Evolutionary conservation across 2,888 invertebrate genomes (phyloP).

Genomic region (Cremastobaeus sp.): DNA sequence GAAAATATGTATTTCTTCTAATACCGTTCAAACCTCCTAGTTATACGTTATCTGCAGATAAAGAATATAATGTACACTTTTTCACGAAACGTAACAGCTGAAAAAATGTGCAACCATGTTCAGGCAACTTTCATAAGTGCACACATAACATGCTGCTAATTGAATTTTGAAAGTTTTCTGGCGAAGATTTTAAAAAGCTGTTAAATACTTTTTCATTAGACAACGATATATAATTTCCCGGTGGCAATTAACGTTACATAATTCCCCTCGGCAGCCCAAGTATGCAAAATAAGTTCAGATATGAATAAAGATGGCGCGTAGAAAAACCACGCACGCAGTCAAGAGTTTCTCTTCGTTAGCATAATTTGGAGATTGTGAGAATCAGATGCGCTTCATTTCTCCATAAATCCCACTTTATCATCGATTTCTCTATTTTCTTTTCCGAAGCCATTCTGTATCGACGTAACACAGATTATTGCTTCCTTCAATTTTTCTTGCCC

Average conservation of each 20-base stretch:
- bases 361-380: constrained; percentile 71
- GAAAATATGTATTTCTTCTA: no score
- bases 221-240: constrained; percentile 5
- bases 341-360: constrained; percentile 73
- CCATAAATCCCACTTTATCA: no score
- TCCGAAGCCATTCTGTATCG: constrained; percentile 34
- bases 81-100: no score
- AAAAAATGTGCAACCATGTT: no score
- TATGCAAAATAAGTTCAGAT: constrained; percentile 27
- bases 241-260: constrained; percentile 2
- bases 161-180: no score
- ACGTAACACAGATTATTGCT: constrained; percentile 52
- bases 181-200: no score
- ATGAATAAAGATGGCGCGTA: constrained; percentile 38
- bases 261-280: constrained; percentile 14
- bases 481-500: constrained; percentile 7
- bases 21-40: no score
- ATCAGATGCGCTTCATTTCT: constrained; percentile 58
- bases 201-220: no score
- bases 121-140: no score
- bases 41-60: no score
- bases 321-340: constrained; percentile 59
- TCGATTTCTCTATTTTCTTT: constrained; percentile 5
- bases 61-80: no score
- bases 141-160: no score